Base-by-base conservation (phyloP, 2,888 invertebrate genomes). In the Platyscelio sp. region DNA sequence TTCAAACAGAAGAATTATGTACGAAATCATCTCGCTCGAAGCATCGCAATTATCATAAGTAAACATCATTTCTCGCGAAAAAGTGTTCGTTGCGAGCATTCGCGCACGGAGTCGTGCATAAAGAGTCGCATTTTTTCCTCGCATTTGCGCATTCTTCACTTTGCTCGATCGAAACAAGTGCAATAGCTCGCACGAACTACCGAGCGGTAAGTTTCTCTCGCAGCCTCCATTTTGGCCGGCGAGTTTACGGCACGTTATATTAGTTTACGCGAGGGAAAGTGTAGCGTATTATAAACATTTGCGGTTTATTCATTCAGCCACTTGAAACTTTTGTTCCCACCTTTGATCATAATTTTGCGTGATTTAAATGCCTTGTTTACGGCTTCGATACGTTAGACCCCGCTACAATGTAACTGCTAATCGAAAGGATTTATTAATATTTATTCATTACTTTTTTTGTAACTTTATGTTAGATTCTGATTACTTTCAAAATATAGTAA, bases 101-200 rank as follows among this genome's bases (percentile, higher is more conserved):
- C 84, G 76, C 63, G 51, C 82, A 79, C 70, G 13, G 65, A 77
- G 65, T 29, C 71, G 82, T 78, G 82, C 85, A 85, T 75, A 78
- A 72, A 75, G 78, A 85, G 75, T 81, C 75, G 81, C 81, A 85
- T 78, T 85, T 83, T 84, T 82, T 61, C 78, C 60, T n/a, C 78
- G 85, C 81, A 85, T 85, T 85, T 81, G 81, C 85, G 85, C 85
- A 85, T 81, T 85, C 78, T 78, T 85, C 77, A 27, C 81, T 74
- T 78, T 75, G 81, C 77, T 74, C 85, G 81, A 85, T 85, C 81
- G 81, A 85, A 85, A 81, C 81, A 85, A 85, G 81, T 81, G 85
- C 74, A 81, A 81, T 77, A 85, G 80, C 85, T 85, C 81, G 77
- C 77, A 75, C 81, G 74, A 81, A 81, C 81, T 81, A 70, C 84